These are phyloP conservation scores for Pantherophis guttatus DNA, from an alignment of 2,113 vertebrate genomes.

Conservation along the genomic window DNA sequence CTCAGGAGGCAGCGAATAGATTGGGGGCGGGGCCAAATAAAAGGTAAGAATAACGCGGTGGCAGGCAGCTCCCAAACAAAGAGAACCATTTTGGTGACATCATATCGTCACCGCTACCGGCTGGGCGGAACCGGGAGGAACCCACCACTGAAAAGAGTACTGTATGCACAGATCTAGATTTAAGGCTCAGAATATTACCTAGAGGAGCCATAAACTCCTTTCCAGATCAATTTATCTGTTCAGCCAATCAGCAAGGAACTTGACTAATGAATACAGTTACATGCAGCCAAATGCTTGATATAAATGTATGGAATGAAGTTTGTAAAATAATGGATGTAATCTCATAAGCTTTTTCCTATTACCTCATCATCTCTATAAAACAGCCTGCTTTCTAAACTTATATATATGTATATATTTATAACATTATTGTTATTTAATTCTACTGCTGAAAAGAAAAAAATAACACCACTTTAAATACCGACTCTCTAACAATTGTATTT, in stretches of 20 bases:
- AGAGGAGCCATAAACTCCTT: neutral
- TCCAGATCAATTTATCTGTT: neutral
- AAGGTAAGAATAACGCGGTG: no score
- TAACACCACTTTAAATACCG: neutral
- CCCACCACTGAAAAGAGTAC: no score
- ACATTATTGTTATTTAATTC: constrained; percentile 27
- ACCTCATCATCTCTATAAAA: neutral
- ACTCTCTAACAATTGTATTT: neutral
- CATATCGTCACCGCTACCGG: no score
- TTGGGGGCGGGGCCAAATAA: no score
- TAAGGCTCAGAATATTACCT: neutral
- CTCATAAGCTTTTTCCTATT: neutral
- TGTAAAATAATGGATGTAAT: neutral
- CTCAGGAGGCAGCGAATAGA: no score
- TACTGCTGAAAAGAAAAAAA: neutral
- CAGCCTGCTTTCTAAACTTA: neutral
- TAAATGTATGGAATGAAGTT: neutral
- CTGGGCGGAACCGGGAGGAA: no score
- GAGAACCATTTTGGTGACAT: no score
- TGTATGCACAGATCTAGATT: neutral
- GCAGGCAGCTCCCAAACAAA: no score
- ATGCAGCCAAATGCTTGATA: neutral
- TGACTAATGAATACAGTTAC: neutral
- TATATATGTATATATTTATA: neutral
- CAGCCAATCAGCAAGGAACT: neutral